phyloP scores from a whole-genome alignment of 2,888 invertebrate genomes.

The Endomychus coccineus region DNA sequence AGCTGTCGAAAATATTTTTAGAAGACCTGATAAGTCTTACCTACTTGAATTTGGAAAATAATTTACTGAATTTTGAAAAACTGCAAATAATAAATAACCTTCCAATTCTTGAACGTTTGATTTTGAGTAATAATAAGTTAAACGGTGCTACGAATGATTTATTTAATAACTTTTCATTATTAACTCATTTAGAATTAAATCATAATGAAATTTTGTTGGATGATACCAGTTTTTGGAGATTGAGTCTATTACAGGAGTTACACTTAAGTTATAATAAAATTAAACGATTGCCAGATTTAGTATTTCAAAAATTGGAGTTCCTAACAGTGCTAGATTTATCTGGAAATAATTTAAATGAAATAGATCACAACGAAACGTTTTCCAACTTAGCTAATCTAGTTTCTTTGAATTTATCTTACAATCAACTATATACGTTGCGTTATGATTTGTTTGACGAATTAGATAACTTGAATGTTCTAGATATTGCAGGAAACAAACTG shows the following conservation, averaged over 20 bases:
- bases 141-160: constrained; percentile 5
- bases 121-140: constrained; percentile 29
- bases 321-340: constrained; percentile 34
- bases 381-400: constrained; percentile 27
- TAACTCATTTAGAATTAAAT: constrained; percentile 23
- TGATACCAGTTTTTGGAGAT: constrained; percentile 23
- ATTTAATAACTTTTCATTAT: constrained; percentile 19
- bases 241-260: constrained; percentile 23
- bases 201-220: constrained; percentile 26
- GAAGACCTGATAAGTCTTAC: constrained; percentile 3
- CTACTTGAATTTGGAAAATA: constrained; percentile 6
- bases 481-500: constrained; percentile 35
- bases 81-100: constrained; percentile 14
- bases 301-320: constrained; percentile 22
- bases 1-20: constrained; percentile 16
- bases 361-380: constrained; percentile 26
- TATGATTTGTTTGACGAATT: constrained; percentile 30
- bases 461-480: constrained; percentile 31
- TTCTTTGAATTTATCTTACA: constrained; percentile 33
- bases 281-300: constrained; percentile 21
- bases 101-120: constrained; percentile 25
- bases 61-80: constrained; percentile 10
- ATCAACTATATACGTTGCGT: constrained; percentile 30
- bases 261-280: constrained; percentile 30
- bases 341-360: constrained; percentile 25